Evolutionary conservation across 2,113 vertebrate genomes (phyloP).

Genomic region (Cyanoderma ruficeps): DNA sequence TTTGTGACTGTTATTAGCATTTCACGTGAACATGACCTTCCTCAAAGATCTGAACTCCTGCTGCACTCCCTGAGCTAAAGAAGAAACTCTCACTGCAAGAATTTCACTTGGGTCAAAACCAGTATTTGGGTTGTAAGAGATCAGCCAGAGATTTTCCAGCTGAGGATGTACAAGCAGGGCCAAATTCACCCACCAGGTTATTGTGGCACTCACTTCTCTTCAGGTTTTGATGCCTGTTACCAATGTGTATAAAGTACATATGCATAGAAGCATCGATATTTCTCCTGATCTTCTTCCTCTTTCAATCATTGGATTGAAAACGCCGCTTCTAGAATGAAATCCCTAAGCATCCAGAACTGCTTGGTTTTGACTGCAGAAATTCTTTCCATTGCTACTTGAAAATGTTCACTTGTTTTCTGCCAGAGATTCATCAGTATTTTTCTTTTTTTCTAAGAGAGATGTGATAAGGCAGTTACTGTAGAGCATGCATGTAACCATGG

Average conservation of each 20-base stretch:
- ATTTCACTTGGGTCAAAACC: background rate
- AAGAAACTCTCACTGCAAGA: background rate
- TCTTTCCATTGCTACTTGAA: background rate
- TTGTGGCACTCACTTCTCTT: rapidly evolving
- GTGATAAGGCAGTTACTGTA: background rate
- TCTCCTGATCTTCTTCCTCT: background rate
- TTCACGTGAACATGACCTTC: background rate
- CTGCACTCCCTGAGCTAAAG: background rate
- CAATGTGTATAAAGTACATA: background rate
- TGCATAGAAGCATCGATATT: background rate
- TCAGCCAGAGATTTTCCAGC: background rate
- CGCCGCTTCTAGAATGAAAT: background rate
- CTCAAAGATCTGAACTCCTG: background rate
- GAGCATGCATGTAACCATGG: background rate
- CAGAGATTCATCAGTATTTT: background rate
- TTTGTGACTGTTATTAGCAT: background rate
- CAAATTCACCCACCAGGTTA: background rate
- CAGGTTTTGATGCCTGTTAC: background rate
- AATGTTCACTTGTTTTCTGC: background rate
- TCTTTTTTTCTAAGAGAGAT: background rate
- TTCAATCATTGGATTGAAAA: background rate
- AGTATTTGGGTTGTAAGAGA: background rate
- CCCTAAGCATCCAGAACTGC: background rate
- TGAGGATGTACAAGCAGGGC: background rate
- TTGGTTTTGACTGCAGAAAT: background rate